Evolutionary conservation across 1,140 invertebrate genomes (phyloP).

Genomic region (Philaenus spumarius): DNA sequence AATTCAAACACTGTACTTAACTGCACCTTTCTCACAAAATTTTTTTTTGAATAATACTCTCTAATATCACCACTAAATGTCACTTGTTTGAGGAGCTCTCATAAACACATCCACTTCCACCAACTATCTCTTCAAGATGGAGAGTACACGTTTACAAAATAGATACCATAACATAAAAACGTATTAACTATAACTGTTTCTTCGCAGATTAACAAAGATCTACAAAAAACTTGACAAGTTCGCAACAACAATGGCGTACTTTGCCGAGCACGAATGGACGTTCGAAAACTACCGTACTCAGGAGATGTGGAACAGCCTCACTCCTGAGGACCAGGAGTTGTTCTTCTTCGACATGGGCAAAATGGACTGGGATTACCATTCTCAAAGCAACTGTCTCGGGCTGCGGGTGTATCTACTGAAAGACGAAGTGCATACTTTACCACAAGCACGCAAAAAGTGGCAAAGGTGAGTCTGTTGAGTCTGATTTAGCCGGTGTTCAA

Average conservation of each 20-base stretch:
- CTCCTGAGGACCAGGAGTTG: conserved; percentile 50
- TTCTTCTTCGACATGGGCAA: conserved; percentile 61
- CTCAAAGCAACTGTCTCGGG: conserved; percentile 50
- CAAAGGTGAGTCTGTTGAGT: conserved; percentile 19
- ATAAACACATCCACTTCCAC: no score
- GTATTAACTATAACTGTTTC: not conserved
- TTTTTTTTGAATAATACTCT: not conserved
- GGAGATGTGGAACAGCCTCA: conserved; percentile 48
- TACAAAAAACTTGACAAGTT: conserved; percentile 69
- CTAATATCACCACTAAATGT: no score
- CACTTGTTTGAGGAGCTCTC: no score
- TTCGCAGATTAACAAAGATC: conserved; percentile 58
- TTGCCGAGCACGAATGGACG: conserved; percentile 60
- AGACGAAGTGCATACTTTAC: conserved; percentile 49
- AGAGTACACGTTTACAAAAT: no score
- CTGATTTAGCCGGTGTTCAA: no score
- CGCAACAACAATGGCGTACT: conserved; percentile 60
- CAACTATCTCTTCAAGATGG: no score
- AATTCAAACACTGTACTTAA: not conserved
- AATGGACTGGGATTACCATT: conserved; percentile 52
- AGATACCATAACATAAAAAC: no score
- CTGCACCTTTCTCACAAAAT: not conserved
- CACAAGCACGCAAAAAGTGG: conserved; percentile 27
- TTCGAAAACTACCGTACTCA: conserved; percentile 62
- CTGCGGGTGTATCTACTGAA: conserved; percentile 54